Evolutionary conservation across 2,888 invertebrate genomes (phyloP).

Genomic region (Teinopalpus imperialis): DNA sequence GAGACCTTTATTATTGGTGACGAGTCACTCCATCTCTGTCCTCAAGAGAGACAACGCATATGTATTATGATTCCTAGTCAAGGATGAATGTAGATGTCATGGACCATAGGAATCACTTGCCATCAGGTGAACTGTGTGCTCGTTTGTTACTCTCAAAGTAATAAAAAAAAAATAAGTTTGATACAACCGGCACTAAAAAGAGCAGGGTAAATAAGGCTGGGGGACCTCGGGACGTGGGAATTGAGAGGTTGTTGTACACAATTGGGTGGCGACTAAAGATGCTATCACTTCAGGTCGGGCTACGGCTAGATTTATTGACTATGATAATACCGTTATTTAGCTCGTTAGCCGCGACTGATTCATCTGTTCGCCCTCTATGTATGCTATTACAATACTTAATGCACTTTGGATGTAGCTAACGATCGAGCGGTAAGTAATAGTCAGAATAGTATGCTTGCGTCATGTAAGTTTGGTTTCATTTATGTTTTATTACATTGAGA

Average conservation of each 20-base stretch:
- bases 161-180: constrained; percentile 6
- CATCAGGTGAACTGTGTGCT: too few relatives aligned
- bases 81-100: too few relatives aligned
- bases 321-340: constrained; percentile 50
- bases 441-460: too few relatives aligned
- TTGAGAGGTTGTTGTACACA: constrained; percentile 37
- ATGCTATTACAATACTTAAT: constrained; percentile 5
- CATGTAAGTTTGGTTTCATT: too few relatives aligned
- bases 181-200: constrained; percentile 7
- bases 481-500: too few relatives aligned
- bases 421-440: too few relatives aligned
- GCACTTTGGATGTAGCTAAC: not conserved
- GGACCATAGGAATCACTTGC: too few relatives aligned
- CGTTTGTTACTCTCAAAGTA: too few relatives aligned
- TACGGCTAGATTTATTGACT: constrained; percentile 43
- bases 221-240: constrained; percentile 29
- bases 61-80: too few relatives aligned
- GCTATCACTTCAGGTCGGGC: constrained; percentile 39
- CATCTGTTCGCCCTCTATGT: constrained; percentile 5
- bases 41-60: too few relatives aligned
- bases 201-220: constrained; percentile 1
- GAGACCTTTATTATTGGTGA: too few relatives aligned
- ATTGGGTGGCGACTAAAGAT: constrained; percentile 38
- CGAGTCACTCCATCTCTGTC: too few relatives aligned
- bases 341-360: constrained; percentile 50